Evolutionary conservation across 2,888 invertebrate species (phyloP), one percentile per base, ranked within the genome.

Genomic region (Lithophane ornitopus): DNA sequence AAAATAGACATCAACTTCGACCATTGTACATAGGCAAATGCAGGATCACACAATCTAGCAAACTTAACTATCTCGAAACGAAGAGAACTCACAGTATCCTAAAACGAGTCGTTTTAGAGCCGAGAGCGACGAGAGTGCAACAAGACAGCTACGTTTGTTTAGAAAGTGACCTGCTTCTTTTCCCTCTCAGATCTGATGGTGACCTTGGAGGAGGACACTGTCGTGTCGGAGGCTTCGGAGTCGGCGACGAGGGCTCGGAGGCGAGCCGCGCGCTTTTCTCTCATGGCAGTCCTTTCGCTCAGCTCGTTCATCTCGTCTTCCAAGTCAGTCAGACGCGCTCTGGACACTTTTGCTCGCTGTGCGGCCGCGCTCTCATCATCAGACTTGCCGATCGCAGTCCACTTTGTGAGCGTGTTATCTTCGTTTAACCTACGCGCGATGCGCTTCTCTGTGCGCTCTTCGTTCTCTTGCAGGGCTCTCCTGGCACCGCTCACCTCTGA

Each of bases 251-350:
- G 92, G 1, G 98, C 97, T 72, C 97, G 97, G 49, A 98, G 97
- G 71, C 98, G 97, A 0, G 98, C 98, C 3, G 97, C 97, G 65
- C 98, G 97, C 78, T 97, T 97, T 90, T 98, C 98, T 82, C 98
- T 97, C 34, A 97, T 97, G 0, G 97, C 97, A 88, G 97, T 97
- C 89, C 97, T 97, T 89, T 98, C 98, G 28, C 96, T 97, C 78
- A 98, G 94, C 85, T 97, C 98, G 61, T 97, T 97, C 97, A 98
- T 98, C 93, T 98, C 98, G 69, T 97, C 97, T 89, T 98, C 98
- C 62, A 98, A 94, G 89, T 98, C 98, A 56, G 97, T 97, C 28
- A 98, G 94, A 67, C 98, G 97, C 16, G 98, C 98, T 82, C 97
- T 97, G 3, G 97, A 97, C 46, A 97, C 97, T 87, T 97, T 97